Conservation (phyloP, 2,888 invertebrate species). For the Amphipyra tragopoginis region DNA sequence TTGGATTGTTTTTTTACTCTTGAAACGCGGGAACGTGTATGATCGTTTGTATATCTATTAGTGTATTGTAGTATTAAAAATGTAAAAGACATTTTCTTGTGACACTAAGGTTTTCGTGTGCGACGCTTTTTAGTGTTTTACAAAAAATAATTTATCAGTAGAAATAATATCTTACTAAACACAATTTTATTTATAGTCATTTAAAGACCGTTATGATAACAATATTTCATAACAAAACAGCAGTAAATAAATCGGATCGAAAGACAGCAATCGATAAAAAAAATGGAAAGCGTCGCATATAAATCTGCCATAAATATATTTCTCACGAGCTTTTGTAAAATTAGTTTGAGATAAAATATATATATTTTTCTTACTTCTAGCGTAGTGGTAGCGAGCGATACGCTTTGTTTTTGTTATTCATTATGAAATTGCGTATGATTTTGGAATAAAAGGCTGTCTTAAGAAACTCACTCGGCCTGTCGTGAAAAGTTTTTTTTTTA, state of each 20-base stretch:
- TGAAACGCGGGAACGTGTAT: conserved; percentile 71
- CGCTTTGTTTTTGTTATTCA: conserved; percentile 68
- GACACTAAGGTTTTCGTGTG: conserved; percentile 64
- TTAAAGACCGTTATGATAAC: too few relatives aligned
- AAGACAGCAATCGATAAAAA: too few relatives aligned
- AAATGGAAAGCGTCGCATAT: conserved; percentile 35
- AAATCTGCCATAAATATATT: conserved; percentile 68
- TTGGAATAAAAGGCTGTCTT: conserved; percentile 30
- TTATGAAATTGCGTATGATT: conserved; percentile 46
- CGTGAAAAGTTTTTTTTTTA: not conserved
- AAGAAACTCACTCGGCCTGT: too few relatives aligned
- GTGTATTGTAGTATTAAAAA: conserved; percentile 72
- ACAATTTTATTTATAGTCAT: too few relatives aligned
- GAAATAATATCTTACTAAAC: not conserved
- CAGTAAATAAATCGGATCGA: too few relatives aligned
- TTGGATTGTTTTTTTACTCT: conserved; percentile 72
- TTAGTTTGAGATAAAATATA: conserved; percentile 76
- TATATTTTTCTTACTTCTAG: conserved; percentile 89
- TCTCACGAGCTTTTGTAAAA: conserved; percentile 88
- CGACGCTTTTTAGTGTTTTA: conserved; percentile 32
- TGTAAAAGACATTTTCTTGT: conserved; percentile 88
- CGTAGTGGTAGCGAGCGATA: conserved; percentile 74
- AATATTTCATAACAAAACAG: too few relatives aligned
- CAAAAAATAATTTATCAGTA: not conserved
- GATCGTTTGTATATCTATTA: conserved; percentile 68